phyloP scores from a whole-genome alignment of 2,113 vertebrate genomes.

The Lasiurus borealis region DNA sequence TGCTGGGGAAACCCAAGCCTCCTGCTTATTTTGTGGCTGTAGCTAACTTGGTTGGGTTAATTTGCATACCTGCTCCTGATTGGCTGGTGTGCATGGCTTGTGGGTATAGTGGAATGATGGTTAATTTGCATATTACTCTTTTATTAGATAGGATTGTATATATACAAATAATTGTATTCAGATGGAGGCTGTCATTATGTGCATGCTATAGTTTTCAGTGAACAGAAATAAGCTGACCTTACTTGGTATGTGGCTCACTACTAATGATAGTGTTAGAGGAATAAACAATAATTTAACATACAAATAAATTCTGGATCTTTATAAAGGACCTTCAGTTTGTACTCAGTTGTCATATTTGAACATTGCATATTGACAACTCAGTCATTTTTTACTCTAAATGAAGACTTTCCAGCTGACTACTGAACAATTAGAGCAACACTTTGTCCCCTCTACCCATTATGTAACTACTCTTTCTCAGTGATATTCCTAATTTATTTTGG shows the following conservation, averaged over 20 bases:
- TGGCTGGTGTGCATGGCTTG: too few relatives aligned
- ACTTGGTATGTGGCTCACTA: conserved; percentile 13
- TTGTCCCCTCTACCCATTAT: neutral
- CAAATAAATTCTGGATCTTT: neutral
- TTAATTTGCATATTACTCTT: too few relatives aligned
- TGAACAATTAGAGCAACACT: neutral
- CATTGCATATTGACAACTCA: neutral
- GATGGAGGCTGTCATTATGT: conserved; percentile 7
- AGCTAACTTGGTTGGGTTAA: too few relatives aligned
- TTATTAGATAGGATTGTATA: too few relatives aligned
- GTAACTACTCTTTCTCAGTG: neutral
- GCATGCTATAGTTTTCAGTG: neutral
- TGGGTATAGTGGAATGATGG: too few relatives aligned
- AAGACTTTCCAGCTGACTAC: neutral
- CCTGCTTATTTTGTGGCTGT: too few relatives aligned
- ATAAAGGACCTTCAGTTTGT: neutral
- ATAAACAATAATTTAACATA: conserved; percentile 54
- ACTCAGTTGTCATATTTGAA: neutral
- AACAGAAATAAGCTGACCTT: conserved; percentile 40
- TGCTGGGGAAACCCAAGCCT: too few relatives aligned
- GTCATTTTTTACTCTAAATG: neutral
- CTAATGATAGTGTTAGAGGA: conserved; percentile 35
- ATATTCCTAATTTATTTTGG: neutral
- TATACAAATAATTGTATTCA: neutral
- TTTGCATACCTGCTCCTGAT: too few relatives aligned